Percentiles rank a stretch among this genome's conserved stretches.
phyloP scores from a whole-genome alignment of 1,140 invertebrate species.

The Periplaneta americana region DNA sequence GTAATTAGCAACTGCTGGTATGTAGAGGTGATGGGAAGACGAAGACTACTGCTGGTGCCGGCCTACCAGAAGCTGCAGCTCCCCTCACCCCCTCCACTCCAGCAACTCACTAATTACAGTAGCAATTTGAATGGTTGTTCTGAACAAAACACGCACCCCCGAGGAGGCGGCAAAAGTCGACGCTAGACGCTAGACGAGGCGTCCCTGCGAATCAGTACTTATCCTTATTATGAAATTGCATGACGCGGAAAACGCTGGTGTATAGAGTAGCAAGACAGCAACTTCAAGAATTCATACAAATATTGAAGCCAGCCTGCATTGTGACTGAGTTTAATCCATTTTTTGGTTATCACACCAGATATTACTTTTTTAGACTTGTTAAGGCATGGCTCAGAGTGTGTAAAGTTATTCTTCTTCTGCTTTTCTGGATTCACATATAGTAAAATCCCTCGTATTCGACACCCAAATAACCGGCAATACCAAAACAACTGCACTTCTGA shows the following conservation, averaged over 20 bases:
- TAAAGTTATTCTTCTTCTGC: no score
- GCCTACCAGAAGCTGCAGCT: neutral
- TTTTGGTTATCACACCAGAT: no score
- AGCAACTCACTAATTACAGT: neutral
- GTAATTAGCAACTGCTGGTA: neutral
- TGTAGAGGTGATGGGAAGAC: neutral
- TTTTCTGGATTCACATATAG: no score
- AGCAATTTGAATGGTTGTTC: neutral
- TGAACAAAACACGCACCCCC: neutral
- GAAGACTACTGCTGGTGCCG: neutral
- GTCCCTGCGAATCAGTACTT: neutral
- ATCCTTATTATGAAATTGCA: neutral
- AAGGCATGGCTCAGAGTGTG: no score
- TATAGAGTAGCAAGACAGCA: no score
- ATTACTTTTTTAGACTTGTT: no score
- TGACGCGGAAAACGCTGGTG: neutral
- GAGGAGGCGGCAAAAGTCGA: neutral
- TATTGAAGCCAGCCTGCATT: no score
- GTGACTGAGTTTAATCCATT: no score
- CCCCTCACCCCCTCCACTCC: neutral
- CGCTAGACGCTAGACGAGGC: neutral
- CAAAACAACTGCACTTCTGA: no score
- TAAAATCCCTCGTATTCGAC: no score
- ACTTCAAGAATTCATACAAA: no score
- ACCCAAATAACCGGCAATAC: no score